These are phyloP conservation scores for Tricholaema leucomelas DNA, from an alignment of 2,113 vertebrate genomes.

Conservation along the genomic window DNA sequence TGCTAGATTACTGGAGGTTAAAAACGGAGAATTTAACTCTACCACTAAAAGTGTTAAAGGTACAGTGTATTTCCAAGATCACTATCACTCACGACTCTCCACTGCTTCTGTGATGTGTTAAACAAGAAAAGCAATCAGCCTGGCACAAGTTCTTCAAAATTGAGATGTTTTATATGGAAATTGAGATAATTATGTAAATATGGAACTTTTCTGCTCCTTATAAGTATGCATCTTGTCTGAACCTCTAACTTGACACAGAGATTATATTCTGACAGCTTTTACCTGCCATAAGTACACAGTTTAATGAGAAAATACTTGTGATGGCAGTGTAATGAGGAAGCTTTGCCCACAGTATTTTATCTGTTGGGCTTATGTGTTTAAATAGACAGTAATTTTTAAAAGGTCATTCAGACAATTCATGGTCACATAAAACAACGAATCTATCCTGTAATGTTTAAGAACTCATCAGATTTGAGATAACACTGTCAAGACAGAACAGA, in stretches of 20 bases:
- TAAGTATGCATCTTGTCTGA: neutral
- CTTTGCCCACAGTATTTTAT: neutral
- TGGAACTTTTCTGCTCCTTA: neutral
- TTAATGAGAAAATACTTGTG: neutral
- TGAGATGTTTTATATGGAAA: neutral
- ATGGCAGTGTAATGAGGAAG: neutral
- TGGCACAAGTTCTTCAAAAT: neutral
- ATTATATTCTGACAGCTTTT: neutral
- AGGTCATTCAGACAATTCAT: neutral
- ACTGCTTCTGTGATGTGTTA: neutral
- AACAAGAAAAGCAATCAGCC: neutral
- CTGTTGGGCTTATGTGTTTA: neutral
- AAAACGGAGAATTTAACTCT: conserved; percentile 57
- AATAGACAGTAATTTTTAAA: neutral
- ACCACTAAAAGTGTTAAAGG: neutral
- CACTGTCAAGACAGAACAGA: rapidly evolving
- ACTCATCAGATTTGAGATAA: neutral
- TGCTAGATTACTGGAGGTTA: conserved; percentile 28
- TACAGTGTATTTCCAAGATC: neutral
- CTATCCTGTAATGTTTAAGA: neutral
- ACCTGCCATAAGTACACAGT: neutral
- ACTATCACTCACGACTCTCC: neutral
- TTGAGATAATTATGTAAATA: neutral
- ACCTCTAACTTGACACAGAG: neutral
- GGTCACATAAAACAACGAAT: neutral